Evolutionary conservation across 1,140 invertebrate genomes (phyloP).

Genomic region (Cotesia chilonis): DNA sequence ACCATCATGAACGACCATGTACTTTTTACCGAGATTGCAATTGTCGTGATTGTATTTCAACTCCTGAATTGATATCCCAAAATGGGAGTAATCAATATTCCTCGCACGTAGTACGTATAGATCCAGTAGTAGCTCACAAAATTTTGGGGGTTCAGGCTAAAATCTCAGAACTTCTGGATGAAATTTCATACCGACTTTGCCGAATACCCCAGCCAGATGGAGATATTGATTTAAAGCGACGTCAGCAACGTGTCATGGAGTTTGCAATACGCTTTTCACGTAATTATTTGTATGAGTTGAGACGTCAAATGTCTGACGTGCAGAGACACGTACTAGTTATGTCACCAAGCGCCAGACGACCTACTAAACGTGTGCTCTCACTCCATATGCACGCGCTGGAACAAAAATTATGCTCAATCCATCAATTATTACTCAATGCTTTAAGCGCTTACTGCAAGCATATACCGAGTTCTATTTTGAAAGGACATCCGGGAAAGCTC

Average conservation of each 20-base stretch:
- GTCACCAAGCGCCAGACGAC: conserved; percentile 41
- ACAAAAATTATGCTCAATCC: conserved; percentile 55
- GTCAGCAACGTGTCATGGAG: conserved; percentile 57
- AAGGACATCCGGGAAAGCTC: conserved; percentile 57
- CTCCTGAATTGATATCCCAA: conserved; percentile 47
- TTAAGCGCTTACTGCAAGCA: conserved; percentile 60
- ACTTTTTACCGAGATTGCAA: conserved; percentile 37
- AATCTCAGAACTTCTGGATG: conserved; percentile 56
- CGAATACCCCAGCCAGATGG: conserved; percentile 60
- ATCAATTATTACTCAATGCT: conserved; percentile 59
- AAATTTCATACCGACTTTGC: conserved; percentile 56
- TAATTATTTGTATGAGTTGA: conserved; percentile 63
- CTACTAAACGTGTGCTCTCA: conserved; percentile 45
- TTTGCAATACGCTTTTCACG: conserved; percentile 61
- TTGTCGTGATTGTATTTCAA: conserved; percentile 49
- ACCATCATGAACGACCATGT: conserved; percentile 42
- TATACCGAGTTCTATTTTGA: conserved; percentile 56
- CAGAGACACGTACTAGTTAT: conserved; percentile 50
- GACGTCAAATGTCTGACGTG: conserved; percentile 56
- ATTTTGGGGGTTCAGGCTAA: conserved; percentile 55
- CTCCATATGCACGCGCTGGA: conserved; percentile 58
- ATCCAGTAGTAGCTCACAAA: conserved; percentile 52
- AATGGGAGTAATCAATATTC: conserved; percentile 32
- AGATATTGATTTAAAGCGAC: conserved; percentile 54
- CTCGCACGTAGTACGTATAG: conserved; percentile 40